Base-by-base conservation (phyloP, 2,888 invertebrate genomes). In the Acrobasis suavella region DNA sequence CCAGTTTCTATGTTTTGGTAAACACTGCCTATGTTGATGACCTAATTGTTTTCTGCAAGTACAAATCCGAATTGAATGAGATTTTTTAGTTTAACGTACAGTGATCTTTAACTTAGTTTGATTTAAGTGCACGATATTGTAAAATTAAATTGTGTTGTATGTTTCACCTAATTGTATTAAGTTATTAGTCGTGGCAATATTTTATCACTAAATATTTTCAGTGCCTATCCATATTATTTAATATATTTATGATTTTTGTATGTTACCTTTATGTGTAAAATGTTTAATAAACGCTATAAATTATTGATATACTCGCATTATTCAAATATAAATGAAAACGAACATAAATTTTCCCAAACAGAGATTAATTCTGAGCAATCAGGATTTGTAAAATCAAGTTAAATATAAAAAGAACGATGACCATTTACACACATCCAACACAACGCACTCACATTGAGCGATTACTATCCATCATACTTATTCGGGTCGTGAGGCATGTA, bases 21-120 rank as follows among this genome's bases (percentile, higher is more conserved):
- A 78, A 86, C 86, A 89, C 86, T 86, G 89, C 88, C 89, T 85
- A 83, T 85, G 81, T 83, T 87, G 80, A 82, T 81, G 83, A 86
- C 82, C 85, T 85, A 85, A 86, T 56, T 87, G 75, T 86, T 87
- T 88, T 86, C 82, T 89, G 91, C 90, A 87, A 92, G 91, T 92
- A 92, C 91, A 92, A 92, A 91, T 91, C 89, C 88, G 83, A 91
- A 85, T 86, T 89, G 89, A 91, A 89, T 90, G 91, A 91, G 85
- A 89, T 90, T 90, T 87, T 85, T 85, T 87, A 91, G 87, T 87
- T 87, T 91, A 88, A 91, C 89, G 85, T 86, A 87, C 86, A 87
- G 85, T 89, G 88, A 90, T 88, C 84, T 86, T 89, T 90, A 89
- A 89, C 89, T 87, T 87, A 87, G 85, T 88, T 86, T 86, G 83